Evolutionary conservation across 2,888 invertebrate genomes (phyloP), one percentile per base, ranked within the genome.

Genomic region (Ectropis crepuscularia): DNA sequence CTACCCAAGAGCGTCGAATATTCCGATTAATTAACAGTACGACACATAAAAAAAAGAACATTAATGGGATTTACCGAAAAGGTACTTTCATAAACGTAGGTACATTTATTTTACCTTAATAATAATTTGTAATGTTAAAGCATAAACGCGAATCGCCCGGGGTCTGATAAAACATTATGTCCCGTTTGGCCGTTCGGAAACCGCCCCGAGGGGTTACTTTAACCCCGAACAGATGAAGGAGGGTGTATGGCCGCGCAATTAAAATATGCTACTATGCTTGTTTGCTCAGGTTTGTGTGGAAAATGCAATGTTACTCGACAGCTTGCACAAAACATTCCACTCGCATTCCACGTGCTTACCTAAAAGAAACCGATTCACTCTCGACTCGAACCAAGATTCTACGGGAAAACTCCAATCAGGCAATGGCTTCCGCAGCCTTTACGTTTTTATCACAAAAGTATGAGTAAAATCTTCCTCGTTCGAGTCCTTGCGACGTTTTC

Each of bases 121-220:
- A 53, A 53, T 53, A 53, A 51, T 53, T 42, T 28, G 6, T n/a
- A 42, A 53, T n/a, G 28, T 38, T 47, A 39, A 38, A 55, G 47
- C 55, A 48, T 41, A 43, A 43, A 43, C 41, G 41, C 41, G 10
- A 7, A 41, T 41, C 41, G 10, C 57, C 38, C 16, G n/a, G n/a
- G 57, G 57, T 43, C 43, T 58, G 37, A 58, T 50, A 59, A 59
- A 51, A 59, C 51, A 59, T 46, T 41, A 57, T 43, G 51, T 51
- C 51, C 43, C n/a, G 43, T 50, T 58, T 41, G 42, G 28, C 42
- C 42, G 8, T 37, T 51, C 51, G n/a, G 45, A 59, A 46, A 45
- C 10, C 11, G 7, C 28, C 59, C 16, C 16, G 12, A 37, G 50
- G 43, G 12, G 6, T 16, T 58, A 28, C 45, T 43, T 50, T 45